phyloP scores from a whole-genome alignment of 2,888 invertebrate species.

The Drosophila neonasuta region DNA sequence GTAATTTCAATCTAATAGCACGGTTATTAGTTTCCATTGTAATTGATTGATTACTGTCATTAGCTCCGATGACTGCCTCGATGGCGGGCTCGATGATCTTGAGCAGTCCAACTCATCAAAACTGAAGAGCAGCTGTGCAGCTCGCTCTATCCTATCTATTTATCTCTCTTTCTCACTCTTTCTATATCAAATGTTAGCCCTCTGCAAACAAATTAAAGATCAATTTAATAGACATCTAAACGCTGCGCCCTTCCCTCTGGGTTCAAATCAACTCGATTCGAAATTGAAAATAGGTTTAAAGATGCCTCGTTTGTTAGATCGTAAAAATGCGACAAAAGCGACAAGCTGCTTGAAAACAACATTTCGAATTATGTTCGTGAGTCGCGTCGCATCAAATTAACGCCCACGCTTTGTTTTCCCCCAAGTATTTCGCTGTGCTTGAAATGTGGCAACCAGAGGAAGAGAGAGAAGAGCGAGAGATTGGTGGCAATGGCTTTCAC shows the following conservation, averaged over 20 bases:
- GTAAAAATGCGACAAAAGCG: slow-evolving; percentile 15
- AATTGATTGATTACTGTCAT: slow-evolving; percentile 71
- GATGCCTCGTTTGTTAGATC: slow-evolving; percentile 26
- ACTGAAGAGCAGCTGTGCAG: slow-evolving; percentile 29
- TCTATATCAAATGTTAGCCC: slow-evolving; percentile 4
- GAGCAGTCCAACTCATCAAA: slow-evolving; percentile 25
- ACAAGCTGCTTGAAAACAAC: slow-evolving; percentile 17
- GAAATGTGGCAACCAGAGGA: slow-evolving; percentile 11
- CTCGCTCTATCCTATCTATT: not conserved
- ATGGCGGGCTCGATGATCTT: slow-evolving; percentile 30
- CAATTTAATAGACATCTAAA: slow-evolving; percentile 51
- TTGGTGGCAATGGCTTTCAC: slow-evolving; percentile 32
- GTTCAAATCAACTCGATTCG: not conserved
- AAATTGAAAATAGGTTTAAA: slow-evolving; percentile 29
- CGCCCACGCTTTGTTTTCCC: slow-evolving; percentile 56
- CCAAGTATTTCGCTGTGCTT: slow-evolving; percentile 28
- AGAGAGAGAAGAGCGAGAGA: not conserved
- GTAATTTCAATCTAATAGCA: slow-evolving; percentile 65
- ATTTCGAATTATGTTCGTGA: slow-evolving; percentile 40
- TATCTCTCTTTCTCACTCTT: not conserved
- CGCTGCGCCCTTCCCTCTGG: slow-evolving; percentile 12
- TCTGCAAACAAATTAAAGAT: slow-evolving; percentile 50
- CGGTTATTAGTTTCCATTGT: slow-evolving; percentile 69
- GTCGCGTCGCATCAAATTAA: slow-evolving; percentile 49
- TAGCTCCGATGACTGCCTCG: slow-evolving; percentile 38